Base-by-base conservation (phyloP, 1,140 invertebrate genomes). In the Centruroides sculpturatus region DNA sequence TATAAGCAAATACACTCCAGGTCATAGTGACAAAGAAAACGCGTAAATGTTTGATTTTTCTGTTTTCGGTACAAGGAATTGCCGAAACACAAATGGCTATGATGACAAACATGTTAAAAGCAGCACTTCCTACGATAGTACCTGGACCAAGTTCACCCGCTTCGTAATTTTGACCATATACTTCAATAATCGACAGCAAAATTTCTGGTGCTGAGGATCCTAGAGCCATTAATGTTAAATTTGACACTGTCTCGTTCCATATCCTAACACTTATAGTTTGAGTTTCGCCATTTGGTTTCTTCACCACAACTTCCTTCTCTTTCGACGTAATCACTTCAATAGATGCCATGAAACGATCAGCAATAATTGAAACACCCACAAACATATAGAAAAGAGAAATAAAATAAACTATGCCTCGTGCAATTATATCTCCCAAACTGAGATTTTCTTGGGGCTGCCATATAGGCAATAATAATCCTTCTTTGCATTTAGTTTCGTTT, bases 251-350 rank as follows among this genome's bases (percentile, higher is more conserved):
- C 72, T 99, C 95, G 75, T 99, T 99, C 83, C 83, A 84, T 41
- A 92, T 85, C 5, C 77, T 73, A 1, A 84, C 82, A 4, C 85
- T 81, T n/a, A 98, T 84, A 59, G 92, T 85, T 64, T 92, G 87
- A 35, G 83, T 85, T 55, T 89, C 85, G 35, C 88, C 89, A 66
- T 86, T 84, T 35, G 79, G 72, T 55, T 86, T 85, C 64, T 87
- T 85, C 9, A 96, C 83, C 61, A 83, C 82, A 62, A 97, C 83
- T 72, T 95, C 89, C 66, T 89, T 88, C 72, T 98, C 94, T 72
- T 94, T 86, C 1, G 92, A 96, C 5, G 96, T 99, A 70, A 99
- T 99, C 60, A 98, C 94, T 80, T 99, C 95, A 71, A 99, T 99
- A 63, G 94, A 86, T 3, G 92, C 91, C 96, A 99, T 98, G 76